Evolutionary conservation across 2,113 vertebrate genomes (phyloP).

Genomic region (Tichodroma muraria): DNA sequence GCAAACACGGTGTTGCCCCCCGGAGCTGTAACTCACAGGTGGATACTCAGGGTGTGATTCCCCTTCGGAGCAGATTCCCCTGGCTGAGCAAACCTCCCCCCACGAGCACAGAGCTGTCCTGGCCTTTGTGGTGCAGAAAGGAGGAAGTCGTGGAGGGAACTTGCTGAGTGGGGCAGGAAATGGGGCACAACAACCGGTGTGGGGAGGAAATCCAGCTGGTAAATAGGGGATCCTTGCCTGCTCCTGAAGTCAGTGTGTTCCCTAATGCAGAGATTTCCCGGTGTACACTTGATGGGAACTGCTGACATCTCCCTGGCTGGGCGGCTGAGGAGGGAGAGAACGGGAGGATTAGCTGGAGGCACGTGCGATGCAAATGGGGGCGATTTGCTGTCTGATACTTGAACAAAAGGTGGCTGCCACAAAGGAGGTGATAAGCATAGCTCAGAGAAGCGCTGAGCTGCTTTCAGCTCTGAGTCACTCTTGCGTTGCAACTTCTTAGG

Average conservation of each 20-base stretch:
- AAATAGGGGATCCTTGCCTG: background rate
- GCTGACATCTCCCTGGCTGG: background rate
- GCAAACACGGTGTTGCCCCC: rapidly evolving
- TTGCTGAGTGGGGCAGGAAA: background rate
- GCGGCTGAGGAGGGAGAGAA: background rate
- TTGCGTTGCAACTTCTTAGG: background rate
- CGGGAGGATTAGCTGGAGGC: background rate
- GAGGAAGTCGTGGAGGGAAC: background rate
- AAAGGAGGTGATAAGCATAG: background rate
- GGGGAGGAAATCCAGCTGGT: background rate
- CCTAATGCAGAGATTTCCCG: background rate
- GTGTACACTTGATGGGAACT: background rate
- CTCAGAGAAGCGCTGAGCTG: background rate
- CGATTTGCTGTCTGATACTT: background rate
- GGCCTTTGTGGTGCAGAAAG: background rate
- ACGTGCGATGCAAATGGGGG: background rate
- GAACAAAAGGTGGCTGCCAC: background rate
- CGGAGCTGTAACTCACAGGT: background rate
- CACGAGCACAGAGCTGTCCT: rapidly evolving
- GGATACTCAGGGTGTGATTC: rapidly evolving
- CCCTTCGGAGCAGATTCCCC: background rate
- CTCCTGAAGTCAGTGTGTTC: background rate
- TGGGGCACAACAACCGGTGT: rapidly evolving
- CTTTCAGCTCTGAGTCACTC: background rate
- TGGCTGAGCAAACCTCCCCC: background rate